Evolutionary conservation across 2,888 invertebrate species (phyloP).

Genomic region (Abrostola tripartita): DNA sequence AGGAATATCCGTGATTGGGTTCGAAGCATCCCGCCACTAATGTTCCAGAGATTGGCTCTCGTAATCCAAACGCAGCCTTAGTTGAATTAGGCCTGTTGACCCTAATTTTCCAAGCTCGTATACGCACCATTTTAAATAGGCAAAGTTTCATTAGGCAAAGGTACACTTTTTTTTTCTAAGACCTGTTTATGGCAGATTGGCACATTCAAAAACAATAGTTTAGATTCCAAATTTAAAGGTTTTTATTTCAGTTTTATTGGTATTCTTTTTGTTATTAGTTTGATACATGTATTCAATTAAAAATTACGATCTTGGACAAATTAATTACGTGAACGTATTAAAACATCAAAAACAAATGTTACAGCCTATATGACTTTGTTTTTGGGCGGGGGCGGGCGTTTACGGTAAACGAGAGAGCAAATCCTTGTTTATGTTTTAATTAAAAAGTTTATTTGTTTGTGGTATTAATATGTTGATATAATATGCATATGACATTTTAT

Average conservation of each 20-base stretch:
- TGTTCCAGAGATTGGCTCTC: constrained; percentile 2
- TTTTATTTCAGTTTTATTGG: constrained; percentile 31
- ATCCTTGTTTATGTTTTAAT: constrained; percentile 35
- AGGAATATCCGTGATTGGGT: neutral
- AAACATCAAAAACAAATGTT: constrained; percentile 52
- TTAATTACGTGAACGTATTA: constrained; percentile 31
- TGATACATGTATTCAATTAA: constrained; percentile 33
- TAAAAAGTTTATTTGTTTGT: constrained; percentile 18
- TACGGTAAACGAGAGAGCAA: constrained; percentile 55
- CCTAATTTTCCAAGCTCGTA: constrained; percentile 53
- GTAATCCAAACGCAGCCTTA: constrained; percentile 5
- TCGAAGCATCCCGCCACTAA: constrained; percentile 1
- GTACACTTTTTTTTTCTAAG: constrained; percentile 26
- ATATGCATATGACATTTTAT: constrained; percentile 30
- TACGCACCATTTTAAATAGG: constrained; percentile 42
- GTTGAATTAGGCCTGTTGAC: constrained; percentile 8
- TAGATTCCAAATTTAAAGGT: constrained; percentile 23
- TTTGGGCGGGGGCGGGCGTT: constrained; percentile 72
- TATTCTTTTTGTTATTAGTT: constrained; percentile 19
- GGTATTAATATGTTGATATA: constrained; percentile 13
- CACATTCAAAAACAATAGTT: constrained; percentile 13
- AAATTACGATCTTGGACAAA: constrained; percentile 49
- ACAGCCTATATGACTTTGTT: constrained; percentile 57
- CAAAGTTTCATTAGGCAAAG: constrained; percentile 37
- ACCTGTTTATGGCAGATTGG: constrained; percentile 49